Conservation (phyloP, 2,888 invertebrate genomes). For the Esperia sulphurella region DNA sequence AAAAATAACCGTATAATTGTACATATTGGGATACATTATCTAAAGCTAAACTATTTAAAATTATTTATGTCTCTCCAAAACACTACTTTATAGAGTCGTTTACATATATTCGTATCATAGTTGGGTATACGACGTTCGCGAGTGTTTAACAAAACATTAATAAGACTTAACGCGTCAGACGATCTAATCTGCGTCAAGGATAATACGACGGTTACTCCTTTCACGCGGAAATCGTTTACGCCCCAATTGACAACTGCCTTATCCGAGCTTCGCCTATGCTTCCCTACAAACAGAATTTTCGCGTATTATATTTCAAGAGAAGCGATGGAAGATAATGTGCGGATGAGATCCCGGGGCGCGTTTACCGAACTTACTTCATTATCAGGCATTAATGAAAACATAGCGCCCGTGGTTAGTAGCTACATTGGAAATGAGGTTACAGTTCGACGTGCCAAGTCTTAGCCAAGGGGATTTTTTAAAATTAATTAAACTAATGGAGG, state of each 20-base stretch:
- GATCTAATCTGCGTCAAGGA: constrained; percentile 55
- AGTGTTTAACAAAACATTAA: constrained; percentile 25
- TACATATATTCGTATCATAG: background rate
- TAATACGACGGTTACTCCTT: constrained; percentile 48
- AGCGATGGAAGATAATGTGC: constrained; percentile 56
- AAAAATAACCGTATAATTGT: too few relatives aligned
- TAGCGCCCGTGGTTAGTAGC: constrained; percentile 47
- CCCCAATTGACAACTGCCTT: constrained; percentile 33
- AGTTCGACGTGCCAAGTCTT: constrained; percentile 34
- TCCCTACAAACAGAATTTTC: constrained; percentile 44
- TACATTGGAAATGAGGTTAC: constrained; percentile 44
- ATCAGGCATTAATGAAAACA: constrained; percentile 64
- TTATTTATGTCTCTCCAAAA: background rate
- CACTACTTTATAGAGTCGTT: background rate
- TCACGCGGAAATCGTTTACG: constrained; percentile 51
- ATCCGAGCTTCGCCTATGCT: constrained; percentile 31
- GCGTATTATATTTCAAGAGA: constrained; percentile 30
- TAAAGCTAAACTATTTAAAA: background rate
- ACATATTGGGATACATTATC: too few relatives aligned
- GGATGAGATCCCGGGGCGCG: constrained; percentile 61
- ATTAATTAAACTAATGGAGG: too few relatives aligned
- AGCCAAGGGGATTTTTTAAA: background rate
- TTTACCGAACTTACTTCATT: constrained; percentile 74
- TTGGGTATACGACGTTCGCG: background rate
- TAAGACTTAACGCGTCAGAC: constrained; percentile 53